Evolutionary conservation across 2,113 vertebrate genomes (phyloP), one percentile per base, ranked within the genome.

Genomic region (Calyptommatus sinebrachiatus): DNA sequence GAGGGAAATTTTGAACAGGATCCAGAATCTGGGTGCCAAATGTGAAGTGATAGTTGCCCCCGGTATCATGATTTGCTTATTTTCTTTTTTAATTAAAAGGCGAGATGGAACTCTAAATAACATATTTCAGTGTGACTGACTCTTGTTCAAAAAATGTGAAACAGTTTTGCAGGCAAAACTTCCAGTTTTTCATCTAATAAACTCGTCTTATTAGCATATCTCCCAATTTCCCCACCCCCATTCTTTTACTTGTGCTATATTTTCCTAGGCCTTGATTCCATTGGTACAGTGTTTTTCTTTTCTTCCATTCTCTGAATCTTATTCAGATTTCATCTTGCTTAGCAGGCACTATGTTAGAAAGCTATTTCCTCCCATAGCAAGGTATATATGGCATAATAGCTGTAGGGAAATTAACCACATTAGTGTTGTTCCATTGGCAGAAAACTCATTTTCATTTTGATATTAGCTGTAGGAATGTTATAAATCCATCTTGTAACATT

Each of bases 361-460:
- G 66, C 73, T 46, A 81, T 76, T 81, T 81, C 18, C 53, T 76
- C 28, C 66, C 22, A 4, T 81, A 18, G 73, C 73, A 68, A 81
- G 73, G 72, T 65, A 46, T 62, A 69, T 61, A 70, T 69, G 66
- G 48, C 69, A 48, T 53, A 76, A 81, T 81, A 48, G 79, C 79
- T 81, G 53, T 70, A 70, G 73, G 79, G 53, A 81, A 81, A 81
- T 70, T 76, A 81, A 70, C 73, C 12, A 18, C 79, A 74, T 69
- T 78, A 78, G 61, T 70, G 66, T 81, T 76, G 65, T 81, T 81
- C 73, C 53, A 70, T 53, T 70, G 66, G 73, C 73, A 76, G 73
- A 81, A 81, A 81, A 76, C 66, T 76, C 79, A 76, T 81, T 81
- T 81, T 81, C 79, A 76, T 81, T 75, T 81, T 76, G 79, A 76